These are phyloP conservation scores for Heliothis subflexa DNA, from an alignment of 1,140 invertebrate species.

Conservation along the genomic window DNA sequence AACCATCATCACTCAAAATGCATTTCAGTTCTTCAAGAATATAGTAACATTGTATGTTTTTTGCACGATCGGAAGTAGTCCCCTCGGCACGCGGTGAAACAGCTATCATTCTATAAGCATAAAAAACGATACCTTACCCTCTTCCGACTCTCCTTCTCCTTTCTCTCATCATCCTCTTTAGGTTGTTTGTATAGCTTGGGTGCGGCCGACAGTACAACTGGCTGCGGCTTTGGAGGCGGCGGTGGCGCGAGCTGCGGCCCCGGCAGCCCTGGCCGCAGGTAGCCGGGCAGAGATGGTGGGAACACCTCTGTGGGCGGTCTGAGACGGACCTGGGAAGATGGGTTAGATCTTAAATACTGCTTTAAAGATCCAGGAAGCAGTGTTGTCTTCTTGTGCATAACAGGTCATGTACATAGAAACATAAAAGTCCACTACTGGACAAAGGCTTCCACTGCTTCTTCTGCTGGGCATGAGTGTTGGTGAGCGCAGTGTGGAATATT, in stretches of 20 bases:
- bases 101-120: too few relatives aligned
- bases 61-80: too few relatives aligned
- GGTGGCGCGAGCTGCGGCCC: conserved; percentile 78
- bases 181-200: conserved; percentile 88
- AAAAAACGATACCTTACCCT: conserved; percentile 54
- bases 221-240: conserved; percentile 84
- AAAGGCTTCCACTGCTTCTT: too few relatives aligned
- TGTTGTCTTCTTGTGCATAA: too few relatives aligned
- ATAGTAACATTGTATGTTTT: too few relatives aligned
- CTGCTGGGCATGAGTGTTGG: too few relatives aligned
- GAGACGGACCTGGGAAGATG: conserved; percentile 2
- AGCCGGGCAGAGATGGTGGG: conserved; percentile 71
- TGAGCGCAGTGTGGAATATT: too few relatives aligned
- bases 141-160: conserved; percentile 76
- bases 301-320: conserved; percentile 58
- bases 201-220: conserved; percentile 88
- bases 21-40: not conserved
- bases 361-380: too few relatives aligned
- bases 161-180: conserved; percentile 76
- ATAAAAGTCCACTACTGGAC: too few relatives aligned
- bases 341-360: not conserved
- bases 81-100: too few relatives aligned
- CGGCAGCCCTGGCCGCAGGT: conserved; percentile 71
- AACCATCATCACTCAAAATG: not conserved
- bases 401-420: too few relatives aligned